A percentile compares a stretch with the other conserved stretches of the same genome.
phyloP scores from a whole-genome alignment of 2,113 vertebrate species.

The Neomonachus schauinslandi region DNA sequence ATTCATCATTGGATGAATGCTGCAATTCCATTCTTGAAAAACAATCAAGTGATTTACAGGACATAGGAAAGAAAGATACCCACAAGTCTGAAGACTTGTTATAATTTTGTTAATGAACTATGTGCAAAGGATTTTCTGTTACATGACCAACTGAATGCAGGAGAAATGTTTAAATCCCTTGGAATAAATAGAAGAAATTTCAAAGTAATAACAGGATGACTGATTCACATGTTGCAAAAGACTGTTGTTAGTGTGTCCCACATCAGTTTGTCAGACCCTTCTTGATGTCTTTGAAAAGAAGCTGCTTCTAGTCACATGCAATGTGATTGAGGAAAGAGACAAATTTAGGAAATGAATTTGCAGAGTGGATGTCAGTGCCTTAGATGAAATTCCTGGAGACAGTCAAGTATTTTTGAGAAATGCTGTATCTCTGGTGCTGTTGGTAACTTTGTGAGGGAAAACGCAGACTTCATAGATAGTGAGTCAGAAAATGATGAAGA shows the following conservation, averaged over 20 bases:
- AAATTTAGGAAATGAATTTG: background rate
- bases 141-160: background rate
- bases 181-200: conserved; percentile 3
- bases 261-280: background rate
- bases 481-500: background rate
- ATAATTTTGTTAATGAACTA: background rate
- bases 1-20: background rate
- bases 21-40: conserved; percentile 6
- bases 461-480: background rate
- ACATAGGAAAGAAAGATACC: background rate
- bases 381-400: background rate
- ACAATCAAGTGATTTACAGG: background rate
- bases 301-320: background rate
- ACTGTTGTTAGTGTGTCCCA: background rate
- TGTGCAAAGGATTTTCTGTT: background rate
- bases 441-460: background rate
- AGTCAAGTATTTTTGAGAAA: background rate
- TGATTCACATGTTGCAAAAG: background rate
- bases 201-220: background rate
- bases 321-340: background rate
- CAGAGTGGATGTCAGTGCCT: background rate
- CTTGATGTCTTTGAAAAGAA: background rate
- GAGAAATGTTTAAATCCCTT: background rate
- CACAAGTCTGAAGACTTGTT: background rate
- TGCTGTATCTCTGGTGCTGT: background rate